Conservation (phyloP, 2,888 invertebrate genomes). For the Pachymerium ferrugineum region DNA sequence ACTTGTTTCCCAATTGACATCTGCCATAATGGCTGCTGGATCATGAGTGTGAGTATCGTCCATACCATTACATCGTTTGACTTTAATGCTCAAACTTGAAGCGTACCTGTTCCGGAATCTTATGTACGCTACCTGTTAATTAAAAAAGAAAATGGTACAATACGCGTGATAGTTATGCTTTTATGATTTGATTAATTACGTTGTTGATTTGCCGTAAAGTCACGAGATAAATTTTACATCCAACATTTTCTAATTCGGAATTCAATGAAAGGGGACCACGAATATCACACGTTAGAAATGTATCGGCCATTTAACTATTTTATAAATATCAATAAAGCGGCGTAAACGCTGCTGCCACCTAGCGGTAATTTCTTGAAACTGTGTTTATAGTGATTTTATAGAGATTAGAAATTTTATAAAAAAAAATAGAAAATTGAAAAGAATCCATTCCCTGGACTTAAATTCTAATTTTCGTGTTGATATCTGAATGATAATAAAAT, state of each 20-base stretch:
- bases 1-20: neutral
- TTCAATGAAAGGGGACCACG: neutral
- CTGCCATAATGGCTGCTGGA: neutral
- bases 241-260: neutral
- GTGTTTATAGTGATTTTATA: no score
- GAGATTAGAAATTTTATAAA: no score
- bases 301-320: neutral
- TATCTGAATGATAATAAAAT: no score
- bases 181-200: neutral
- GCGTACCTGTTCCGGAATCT: neutral
- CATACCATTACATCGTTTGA: neutral
- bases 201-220: neutral
- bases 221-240: neutral
- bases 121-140: neutral
- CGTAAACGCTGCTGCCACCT: neutral
- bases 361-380: no score
- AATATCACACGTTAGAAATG: neutral
- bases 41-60: neutral
- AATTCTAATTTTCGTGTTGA: no score
- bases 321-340: no score
- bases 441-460: no score
- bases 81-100: neutral
- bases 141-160: no score
- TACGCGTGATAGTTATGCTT: no score
- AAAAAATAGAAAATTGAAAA: no score